Conservation (phyloP, 2,888 invertebrate genomes). For the Prosopocoilus inquinatus region DNA sequence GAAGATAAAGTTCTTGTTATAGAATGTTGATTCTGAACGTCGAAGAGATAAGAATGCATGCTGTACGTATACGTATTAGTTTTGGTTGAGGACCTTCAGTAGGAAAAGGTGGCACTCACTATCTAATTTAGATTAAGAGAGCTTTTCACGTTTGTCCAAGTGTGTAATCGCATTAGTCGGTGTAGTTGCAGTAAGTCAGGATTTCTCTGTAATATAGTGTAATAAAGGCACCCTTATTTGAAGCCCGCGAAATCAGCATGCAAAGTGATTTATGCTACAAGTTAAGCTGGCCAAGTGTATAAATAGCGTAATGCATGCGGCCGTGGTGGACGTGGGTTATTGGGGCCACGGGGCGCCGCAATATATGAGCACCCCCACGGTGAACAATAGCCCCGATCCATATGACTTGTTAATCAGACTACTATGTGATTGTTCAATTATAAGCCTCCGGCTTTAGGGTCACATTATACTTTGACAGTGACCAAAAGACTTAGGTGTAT, state of each 20-base stretch:
- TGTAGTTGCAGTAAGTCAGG: background rate
- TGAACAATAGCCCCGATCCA: constrained; percentile 25
- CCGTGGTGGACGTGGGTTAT: constrained; percentile 32
- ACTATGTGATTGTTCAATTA: constrained; percentile 29
- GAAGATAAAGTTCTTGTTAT: constrained; percentile 17
- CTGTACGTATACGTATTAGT: background rate
- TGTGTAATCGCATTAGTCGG: background rate
- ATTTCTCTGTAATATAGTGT: constrained; percentile 1
- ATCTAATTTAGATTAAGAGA: too few relatives aligned
- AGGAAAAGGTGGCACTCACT: too few relatives aligned
- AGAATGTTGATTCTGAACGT: constrained; percentile 13
- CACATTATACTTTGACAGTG: background rate
- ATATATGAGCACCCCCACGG: constrained; percentile 33
- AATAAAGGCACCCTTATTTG: constrained; percentile 26
- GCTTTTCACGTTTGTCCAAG: too few relatives aligned
- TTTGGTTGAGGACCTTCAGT: background rate
- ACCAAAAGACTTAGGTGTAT: too few relatives aligned
- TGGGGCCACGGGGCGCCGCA: constrained; percentile 31
- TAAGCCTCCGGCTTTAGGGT: constrained; percentile 13
- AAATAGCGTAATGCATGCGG: constrained; percentile 31
- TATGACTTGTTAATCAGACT: constrained; percentile 32
- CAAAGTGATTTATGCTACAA: constrained; percentile 34
- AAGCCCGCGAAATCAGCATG: constrained; percentile 33
- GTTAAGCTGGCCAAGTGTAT: constrained; percentile 32
- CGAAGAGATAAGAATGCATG: constrained; percentile 11